Evolutionary conservation across 2,113 vertebrate genomes (phyloP).

Genomic region (Cyphotilapia sp.): DNA sequence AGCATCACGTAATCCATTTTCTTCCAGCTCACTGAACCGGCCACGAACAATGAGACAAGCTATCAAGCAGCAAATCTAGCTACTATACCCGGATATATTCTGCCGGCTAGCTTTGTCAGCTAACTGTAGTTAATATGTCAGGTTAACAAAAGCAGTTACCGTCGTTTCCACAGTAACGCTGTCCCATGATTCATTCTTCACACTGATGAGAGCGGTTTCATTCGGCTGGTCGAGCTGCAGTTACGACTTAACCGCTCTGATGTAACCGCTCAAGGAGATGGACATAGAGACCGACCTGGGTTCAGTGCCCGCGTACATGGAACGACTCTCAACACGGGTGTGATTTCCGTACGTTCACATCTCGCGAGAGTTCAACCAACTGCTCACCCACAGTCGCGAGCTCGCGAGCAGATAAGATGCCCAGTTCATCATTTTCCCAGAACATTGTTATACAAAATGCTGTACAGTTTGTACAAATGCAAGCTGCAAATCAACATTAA

Average conservation of each 20-base stretch:
- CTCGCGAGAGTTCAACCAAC: conserved; percentile 18
- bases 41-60: neutral
- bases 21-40: neutral
- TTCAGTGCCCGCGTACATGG: neutral
- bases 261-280: neutral
- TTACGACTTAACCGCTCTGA: neutral
- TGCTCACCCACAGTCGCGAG: neutral
- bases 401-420: neutral
- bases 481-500: neutral
- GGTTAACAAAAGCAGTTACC: conserved; percentile 49
- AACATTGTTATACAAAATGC: neutral
- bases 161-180: conserved; percentile 66
- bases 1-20: neutral
- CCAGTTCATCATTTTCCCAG: neutral
- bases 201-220: neutral
- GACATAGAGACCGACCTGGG: conserved; percentile 20
- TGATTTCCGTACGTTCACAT: neutral
- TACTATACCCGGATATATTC: neutral
- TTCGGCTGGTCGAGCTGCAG: conserved; percentile 34
- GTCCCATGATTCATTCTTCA: conserved; percentile 57
- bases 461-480: neutral
- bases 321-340: neutral
- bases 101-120: neutral
- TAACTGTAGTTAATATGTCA: neutral
- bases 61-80: neutral